Evolutionary conservation across 1,140 invertebrate genomes (phyloP).

Genomic region (Brachionus rubens): DNA sequence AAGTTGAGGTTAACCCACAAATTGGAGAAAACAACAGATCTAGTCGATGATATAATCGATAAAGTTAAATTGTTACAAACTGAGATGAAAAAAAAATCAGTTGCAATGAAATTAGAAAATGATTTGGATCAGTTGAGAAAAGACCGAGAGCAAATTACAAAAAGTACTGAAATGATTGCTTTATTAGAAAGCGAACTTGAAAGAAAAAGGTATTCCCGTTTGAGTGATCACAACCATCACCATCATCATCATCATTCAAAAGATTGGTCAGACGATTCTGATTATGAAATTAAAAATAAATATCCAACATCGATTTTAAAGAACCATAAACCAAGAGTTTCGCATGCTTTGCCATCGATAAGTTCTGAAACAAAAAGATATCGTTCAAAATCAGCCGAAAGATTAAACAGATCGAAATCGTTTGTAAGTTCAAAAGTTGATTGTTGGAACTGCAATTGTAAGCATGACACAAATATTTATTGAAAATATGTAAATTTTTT

Average conservation of each 20-base stretch:
- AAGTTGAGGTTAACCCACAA: slow-evolving; percentile 9
- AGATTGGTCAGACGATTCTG: background rate
- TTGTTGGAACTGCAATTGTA: slow-evolving; percentile 41
- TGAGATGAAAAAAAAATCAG: slow-evolving; percentile 43
- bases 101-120: background rate
- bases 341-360: background rate
- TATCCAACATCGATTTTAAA: background rate
- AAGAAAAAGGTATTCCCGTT: background rate
- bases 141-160: slow-evolving; percentile 2
- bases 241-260: background rate
- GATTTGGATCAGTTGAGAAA: slow-evolving; percentile 11
- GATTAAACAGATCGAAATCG: background rate
- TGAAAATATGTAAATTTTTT: background rate
- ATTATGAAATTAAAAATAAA: background rate
- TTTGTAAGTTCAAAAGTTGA: slow-evolving; percentile 15
- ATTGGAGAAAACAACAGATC: slow-evolving; percentile 11
- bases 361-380: background rate
- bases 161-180: background rate
- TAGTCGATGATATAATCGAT: slow-evolving; percentile 41
- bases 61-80: slow-evolving; percentile 33
- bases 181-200: background rate
- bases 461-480: slow-evolving; percentile 19
- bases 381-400: background rate
- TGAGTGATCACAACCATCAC: background rate
- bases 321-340: background rate